These are phyloP conservation scores for Drosophila hamatofila DNA, from an alignment of 2,888 invertebrate species.

Conservation along the genomic window DNA sequence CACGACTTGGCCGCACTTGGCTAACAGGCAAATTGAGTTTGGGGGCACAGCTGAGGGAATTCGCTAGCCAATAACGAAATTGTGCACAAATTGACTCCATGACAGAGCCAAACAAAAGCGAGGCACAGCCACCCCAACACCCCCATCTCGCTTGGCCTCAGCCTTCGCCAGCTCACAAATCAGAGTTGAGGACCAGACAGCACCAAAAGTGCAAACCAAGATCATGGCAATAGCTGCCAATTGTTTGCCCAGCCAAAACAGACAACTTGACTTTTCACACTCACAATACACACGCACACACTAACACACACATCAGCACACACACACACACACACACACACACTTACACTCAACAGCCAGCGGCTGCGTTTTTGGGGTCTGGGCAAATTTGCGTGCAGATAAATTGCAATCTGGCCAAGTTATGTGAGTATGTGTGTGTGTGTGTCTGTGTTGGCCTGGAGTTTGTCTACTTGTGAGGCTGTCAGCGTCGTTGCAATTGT, in stretches of 20 bases:
- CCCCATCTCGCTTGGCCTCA: neutral
- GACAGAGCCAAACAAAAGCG: slow-evolving; percentile 36
- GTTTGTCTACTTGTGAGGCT: slow-evolving; percentile 60
- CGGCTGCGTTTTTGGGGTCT: slow-evolving; percentile 31
- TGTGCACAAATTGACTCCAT: slow-evolving; percentile 65
- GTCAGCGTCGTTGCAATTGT: slow-evolving; percentile 63
- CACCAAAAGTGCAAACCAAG: slow-evolving; percentile 73
- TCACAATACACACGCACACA: slow-evolving; percentile 7
- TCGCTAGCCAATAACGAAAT: slow-evolving; percentile 57
- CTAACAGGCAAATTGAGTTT: slow-evolving; percentile 29
- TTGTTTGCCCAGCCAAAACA: slow-evolving; percentile 75
- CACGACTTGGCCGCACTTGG: slow-evolving; percentile 43
- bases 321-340: neutral
- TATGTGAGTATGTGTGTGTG: slow-evolving; percentile 5
- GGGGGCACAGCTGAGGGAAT: slow-evolving; percentile 29
- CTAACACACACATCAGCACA: neutral
- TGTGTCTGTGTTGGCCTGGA: neutral
- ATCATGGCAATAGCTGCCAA: slow-evolving; percentile 67
- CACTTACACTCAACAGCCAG: slow-evolving; percentile 10
- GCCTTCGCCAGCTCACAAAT: slow-evolving; percentile 40
- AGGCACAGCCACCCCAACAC: too few species aligned
- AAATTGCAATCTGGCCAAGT: slow-evolving; percentile 74
- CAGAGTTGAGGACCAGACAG: slow-evolving; percentile 38
- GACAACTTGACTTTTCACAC: slow-evolving; percentile 78
- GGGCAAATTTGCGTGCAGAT: slow-evolving; percentile 75